phyloP scores from a whole-genome alignment of 2,113 vertebrate species.

The Paraplagusia blochii region DNA sequence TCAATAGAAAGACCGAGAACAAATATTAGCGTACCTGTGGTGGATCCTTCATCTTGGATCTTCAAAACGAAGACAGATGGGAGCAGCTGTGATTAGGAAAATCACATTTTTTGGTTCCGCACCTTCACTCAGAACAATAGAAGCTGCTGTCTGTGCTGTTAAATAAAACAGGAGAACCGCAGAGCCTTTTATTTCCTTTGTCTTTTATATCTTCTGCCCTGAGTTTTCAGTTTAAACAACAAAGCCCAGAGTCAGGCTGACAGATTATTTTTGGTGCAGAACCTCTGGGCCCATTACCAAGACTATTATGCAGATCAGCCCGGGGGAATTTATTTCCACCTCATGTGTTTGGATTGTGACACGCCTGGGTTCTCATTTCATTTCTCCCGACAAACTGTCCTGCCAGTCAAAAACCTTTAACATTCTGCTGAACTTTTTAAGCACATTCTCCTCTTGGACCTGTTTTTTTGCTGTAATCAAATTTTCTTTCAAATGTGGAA shows the following conservation, averaged over 20 bases:
- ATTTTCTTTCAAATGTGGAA: constrained; percentile 20
- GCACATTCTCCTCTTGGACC: constrained; percentile 5
- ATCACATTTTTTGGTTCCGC: neutral
- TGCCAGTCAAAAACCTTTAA: constrained; percentile 37
- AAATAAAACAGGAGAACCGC: neutral
- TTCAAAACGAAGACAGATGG: neutral
- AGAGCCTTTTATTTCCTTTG: constrained; percentile 11
- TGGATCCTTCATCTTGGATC: neutral
- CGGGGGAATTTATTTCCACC: constrained; percentile 52
- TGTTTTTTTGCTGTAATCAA: constrained; percentile 15
- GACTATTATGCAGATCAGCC: constrained; percentile 63
- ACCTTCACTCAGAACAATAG: neutral
- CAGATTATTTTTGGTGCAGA: constrained; percentile 60
- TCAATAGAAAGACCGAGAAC: neutral
- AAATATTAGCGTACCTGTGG: neutral
- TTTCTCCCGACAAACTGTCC: constrained; percentile 45
- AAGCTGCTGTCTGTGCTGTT: neutral
- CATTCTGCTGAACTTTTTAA: constrained; percentile 17
- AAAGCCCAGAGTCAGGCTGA: constrained; percentile 52
- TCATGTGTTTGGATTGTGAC: constrained; percentile 55
- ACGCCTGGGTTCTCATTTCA: constrained; percentile 48
- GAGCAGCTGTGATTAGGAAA: neutral
- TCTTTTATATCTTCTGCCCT: constrained; percentile 25
- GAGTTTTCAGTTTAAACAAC: constrained; percentile 42
- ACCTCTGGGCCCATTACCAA: constrained; percentile 55